Percentiles rank a stretch among this genome's conserved stretches.
These are phyloP conservation scores for Sorex maritimensis DNA, from an alignment of 2,797 vertebrate species.

Conservation along the genomic window DNA sequence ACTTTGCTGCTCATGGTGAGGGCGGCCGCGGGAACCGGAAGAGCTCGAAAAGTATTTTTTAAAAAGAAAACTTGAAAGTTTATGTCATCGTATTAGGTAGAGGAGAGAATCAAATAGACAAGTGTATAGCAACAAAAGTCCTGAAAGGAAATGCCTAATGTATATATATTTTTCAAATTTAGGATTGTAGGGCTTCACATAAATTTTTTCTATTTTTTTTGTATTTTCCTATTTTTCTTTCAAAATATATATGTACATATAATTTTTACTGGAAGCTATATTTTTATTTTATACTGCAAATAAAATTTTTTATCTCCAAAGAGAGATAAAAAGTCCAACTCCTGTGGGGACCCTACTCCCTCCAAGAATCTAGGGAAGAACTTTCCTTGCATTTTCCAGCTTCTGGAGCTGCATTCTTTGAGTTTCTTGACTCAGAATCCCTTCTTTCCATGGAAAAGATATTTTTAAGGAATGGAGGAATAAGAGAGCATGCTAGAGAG, in stretches of 20 bases:
- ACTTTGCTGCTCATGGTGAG: too few relatives aligned
- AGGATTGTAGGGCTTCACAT: neutral
- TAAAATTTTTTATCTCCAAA: too few relatives aligned
- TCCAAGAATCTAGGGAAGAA: too few relatives aligned
- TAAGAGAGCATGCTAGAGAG: neutral
- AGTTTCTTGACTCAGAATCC: too few relatives aligned
- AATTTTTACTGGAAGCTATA: too few relatives aligned
- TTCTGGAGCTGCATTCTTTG: too few relatives aligned
- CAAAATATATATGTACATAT: neutral
- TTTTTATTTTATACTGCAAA: too few relatives aligned
- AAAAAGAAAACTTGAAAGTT: constrained; percentile 51
- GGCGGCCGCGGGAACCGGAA: too few relatives aligned
- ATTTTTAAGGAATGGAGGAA: constrained; percentile 49
- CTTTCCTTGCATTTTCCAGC: too few relatives aligned
- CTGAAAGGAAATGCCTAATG: constrained; percentile 54
- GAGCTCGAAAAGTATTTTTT: neutral
- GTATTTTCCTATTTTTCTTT: constrained; percentile 56
- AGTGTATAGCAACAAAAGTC: neutral
- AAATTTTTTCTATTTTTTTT: constrained; percentile 50
- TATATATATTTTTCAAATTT: constrained; percentile 38
- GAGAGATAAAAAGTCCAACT: too few relatives aligned
- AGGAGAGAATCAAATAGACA: neutral
- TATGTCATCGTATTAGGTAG: neutral
- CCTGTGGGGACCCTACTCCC: too few relatives aligned
- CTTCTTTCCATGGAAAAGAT: neutral